Evolutionary conservation across 1,140 invertebrate genomes (phyloP), one percentile per base, ranked within the genome.

Genomic region (Ceratina japonica): DNA sequence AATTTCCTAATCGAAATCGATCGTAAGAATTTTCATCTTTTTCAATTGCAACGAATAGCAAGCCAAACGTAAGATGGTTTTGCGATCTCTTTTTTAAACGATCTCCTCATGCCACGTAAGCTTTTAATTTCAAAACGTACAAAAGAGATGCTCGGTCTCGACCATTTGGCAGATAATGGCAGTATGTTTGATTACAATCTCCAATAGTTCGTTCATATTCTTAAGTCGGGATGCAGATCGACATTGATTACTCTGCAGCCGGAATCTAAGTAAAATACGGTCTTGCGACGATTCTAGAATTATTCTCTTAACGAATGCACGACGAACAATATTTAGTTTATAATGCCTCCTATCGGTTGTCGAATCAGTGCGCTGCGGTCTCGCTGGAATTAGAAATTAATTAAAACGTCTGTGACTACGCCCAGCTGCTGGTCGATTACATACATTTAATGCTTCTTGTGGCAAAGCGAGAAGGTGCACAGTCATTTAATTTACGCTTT

Each of bases 361-460:
- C 87, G 89, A 90, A 92, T 92, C 91, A 92, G 87, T 92, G 91
- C 84, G 91, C 91, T 89, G 91, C 92, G 80, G 91, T 92, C 87
- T 92, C 91, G 85, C 91, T 92, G 91, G 83, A 92, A 92, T 86
- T 89, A 91, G 91, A 92, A 92, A 90, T 87, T 63, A 78, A 84
- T 88, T 87, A 88, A 81, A 87, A 91, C 86, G 85, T 81, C 31
- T 86, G 87, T 81, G 72, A 86, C 74, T 82, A 87, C 37, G 52
- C 64, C 64, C 24, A 64, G n/a, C 13, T 75, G 37, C 37, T 44
- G 10, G 37, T 79, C 78, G 16, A 65, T 58, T 81, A 15, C 62
- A 54, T 63, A 65, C 54, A 31, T 65, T 74, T 15, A 79, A 71
- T 65, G 54, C 54, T n/a, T 56, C 13, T 27, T 20, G 18, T 74